A percentile compares a stretch with the other conserved stretches of the same genome.
These are phyloP conservation scores for Danionella dracula DNA, from an alignment of 2,797 vertebrate species.

Conservation along the genomic window DNA sequence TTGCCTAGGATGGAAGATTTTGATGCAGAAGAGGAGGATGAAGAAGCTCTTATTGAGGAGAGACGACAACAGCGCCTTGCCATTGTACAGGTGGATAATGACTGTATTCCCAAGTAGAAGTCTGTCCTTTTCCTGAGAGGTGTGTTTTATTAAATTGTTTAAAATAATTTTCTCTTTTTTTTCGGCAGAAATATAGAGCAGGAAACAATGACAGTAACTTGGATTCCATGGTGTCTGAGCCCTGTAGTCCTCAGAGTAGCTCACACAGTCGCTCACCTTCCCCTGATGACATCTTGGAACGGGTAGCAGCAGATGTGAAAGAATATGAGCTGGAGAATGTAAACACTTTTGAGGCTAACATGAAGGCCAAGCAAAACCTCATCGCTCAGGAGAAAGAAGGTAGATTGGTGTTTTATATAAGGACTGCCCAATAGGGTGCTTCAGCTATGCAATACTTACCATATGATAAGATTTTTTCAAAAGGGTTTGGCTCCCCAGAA, in stretches of 20 bases:
- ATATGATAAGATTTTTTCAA: too few relatives aligned
- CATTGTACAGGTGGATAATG: conserved; percentile 84
- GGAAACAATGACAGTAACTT: conserved; percentile 84
- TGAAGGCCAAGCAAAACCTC: conserved; percentile 97
- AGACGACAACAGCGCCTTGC: conserved; percentile 87
- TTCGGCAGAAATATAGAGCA: conserved; percentile 88
- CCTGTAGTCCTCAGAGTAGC: conserved; percentile 94
- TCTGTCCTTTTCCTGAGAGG: not conserved
- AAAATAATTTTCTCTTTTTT: not conserved
- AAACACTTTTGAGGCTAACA: conserved; percentile 91
- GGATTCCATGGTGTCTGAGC: conserved; percentile 84
- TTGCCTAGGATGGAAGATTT: conserved; percentile 85
- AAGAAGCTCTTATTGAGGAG: conserved; percentile 94
- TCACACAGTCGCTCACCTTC: conserved; percentile 90
- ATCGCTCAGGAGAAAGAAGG: conserved; percentile 95
- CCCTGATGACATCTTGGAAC: conserved; percentile 90
- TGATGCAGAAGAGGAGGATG: conserved; percentile 95
- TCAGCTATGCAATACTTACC: too few relatives aligned
- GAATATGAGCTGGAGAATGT: conserved; percentile 94
- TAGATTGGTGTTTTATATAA: conserved; percentile 48
- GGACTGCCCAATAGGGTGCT: too few relatives aligned
- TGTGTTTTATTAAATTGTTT: too few relatives aligned
- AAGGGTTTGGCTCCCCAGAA: too few relatives aligned
- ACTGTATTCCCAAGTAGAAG: not conserved
- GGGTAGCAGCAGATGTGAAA: conserved; percentile 93